phyloP scores from a whole-genome alignment of 2,113 vertebrate genomes.

The Trochalopteron elliotii region DNA sequence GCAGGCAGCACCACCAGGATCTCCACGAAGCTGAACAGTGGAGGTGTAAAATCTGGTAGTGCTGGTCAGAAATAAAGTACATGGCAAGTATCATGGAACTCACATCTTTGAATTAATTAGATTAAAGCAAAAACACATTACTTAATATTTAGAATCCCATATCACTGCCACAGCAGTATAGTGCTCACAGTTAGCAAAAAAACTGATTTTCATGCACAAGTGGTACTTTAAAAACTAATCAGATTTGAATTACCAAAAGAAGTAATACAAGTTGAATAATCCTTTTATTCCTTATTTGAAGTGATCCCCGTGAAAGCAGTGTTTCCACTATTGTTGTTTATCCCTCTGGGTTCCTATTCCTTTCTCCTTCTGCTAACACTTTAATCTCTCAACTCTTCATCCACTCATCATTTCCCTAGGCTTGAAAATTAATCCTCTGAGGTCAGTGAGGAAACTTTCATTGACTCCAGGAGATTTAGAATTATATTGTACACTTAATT shows the following conservation, averaged over 20 bases:
- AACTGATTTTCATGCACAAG: not conserved
- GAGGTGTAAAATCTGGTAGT: not conserved
- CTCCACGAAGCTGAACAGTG: not conserved
- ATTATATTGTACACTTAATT: constrained; percentile 17
- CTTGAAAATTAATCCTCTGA: constrained; percentile 48
- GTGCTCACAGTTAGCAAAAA: not conserved
- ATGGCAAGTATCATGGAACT: not conserved
- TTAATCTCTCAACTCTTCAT: constrained; percentile 59
- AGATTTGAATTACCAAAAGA: not conserved
- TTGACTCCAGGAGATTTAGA: constrained; percentile 31
- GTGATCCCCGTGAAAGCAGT: not conserved
- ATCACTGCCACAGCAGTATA: not conserved
- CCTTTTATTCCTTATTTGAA: constrained; percentile 3
- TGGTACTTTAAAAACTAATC: not conserved
- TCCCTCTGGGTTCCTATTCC: not conserved
- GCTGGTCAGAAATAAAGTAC: not conserved
- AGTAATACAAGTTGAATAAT: not conserved
- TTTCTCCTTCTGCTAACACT: constrained; percentile 48
- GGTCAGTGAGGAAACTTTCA: constrained; percentile 45
- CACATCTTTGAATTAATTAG: not conserved
- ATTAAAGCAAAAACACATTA: not conserved
- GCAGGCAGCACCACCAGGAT: not conserved
- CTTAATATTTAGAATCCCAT: not conserved
- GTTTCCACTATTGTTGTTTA: constrained; percentile 15
- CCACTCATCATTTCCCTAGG: constrained; percentile 62